A percentile compares a stretch with the other conserved stretches of the same genome.
Conservation (phyloP, 2,888 invertebrate species). For the Eristalis intricaria region DNA sequence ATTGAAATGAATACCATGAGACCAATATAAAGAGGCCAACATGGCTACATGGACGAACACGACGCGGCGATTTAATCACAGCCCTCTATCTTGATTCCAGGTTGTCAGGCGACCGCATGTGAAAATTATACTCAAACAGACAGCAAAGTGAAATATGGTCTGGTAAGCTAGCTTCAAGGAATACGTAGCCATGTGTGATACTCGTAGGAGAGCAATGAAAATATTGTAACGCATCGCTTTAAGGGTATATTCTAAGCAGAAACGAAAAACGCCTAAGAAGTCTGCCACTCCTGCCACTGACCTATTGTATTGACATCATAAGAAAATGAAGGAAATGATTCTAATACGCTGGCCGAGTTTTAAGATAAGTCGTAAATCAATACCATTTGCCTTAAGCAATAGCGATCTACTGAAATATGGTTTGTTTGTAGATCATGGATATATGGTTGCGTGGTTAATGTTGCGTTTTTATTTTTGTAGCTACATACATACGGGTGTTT, state of each 20-base stretch:
- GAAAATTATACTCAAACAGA: constrained; percentile 73
- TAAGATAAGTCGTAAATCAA: constrained; percentile 64
- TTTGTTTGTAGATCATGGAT: constrained; percentile 44
- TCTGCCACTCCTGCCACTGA: constrained; percentile 36
- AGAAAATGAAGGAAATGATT: constrained; percentile 56
- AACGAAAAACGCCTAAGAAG: constrained; percentile 3
- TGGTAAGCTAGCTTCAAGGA: constrained; percentile 47
- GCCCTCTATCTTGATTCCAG: constrained; percentile 69
- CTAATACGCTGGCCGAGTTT: constrained; percentile 60
- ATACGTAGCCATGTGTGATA: constrained; percentile 36
- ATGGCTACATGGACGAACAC: constrained; percentile 26
- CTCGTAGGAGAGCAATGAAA: constrained; percentile 3
- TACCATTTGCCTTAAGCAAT: constrained; percentile 56
- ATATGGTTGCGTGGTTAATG: constrained; percentile 49
- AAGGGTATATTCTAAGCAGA: constrained; percentile 14
- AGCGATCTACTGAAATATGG: constrained; percentile 44
- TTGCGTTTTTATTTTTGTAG: not conserved
- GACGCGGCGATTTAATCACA: constrained; percentile 67
- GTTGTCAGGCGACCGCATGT: constrained; percentile 70
- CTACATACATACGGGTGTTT: constrained; percentile 47
- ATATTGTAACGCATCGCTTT: constrained; percentile 44
- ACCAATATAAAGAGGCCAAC: constrained; percentile 3
- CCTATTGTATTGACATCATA: constrained; percentile 57
- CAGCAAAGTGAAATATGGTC: constrained; percentile 70
- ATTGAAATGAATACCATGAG: constrained; percentile 44